A percentile compares a stretch with the other conserved stretches of the same genome.
Conservation (phyloP, 2,888 invertebrate genomes). For the Aphodius granarius region DNA sequence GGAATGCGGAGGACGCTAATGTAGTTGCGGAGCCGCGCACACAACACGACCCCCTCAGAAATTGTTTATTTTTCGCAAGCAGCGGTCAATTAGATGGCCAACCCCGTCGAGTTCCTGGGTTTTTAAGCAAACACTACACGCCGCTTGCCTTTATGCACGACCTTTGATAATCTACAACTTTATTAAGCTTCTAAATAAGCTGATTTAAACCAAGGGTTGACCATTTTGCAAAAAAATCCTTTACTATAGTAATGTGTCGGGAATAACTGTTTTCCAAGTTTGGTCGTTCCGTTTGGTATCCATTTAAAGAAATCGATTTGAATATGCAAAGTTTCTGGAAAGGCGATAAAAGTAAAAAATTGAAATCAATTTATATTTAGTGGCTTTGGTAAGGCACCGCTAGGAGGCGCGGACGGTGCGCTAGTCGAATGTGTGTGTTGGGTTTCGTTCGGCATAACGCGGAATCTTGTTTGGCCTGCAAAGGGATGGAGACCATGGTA, state of each 20-base stretch:
- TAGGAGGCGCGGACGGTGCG: not conserved
- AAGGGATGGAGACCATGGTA: slow-evolving; percentile 14
- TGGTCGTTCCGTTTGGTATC: not conserved
- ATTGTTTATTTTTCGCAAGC: slow-evolving; percentile 36
- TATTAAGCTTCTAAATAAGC: not conserved
- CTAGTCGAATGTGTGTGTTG: not conserved
- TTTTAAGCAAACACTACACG: slow-evolving; percentile 9
- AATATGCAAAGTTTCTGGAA: slow-evolving; percentile 23
- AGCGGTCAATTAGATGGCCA: slow-evolving; percentile 35
- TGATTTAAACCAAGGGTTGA: not conserved
- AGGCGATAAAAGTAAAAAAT: slow-evolving; percentile 27
- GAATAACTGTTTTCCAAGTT: no score
- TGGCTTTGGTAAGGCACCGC: slow-evolving; percentile 23
- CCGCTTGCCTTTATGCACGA: not conserved
- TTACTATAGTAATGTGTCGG: no score
- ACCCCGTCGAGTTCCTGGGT: slow-evolving; percentile 22
- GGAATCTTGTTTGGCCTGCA: slow-evolving; percentile 28
- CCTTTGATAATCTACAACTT: not conserved
- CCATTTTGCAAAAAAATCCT: no score
- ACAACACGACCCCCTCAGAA: slow-evolving; percentile 25
- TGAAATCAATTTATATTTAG: slow-evolving; percentile 31
- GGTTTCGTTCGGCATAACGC: not conserved
- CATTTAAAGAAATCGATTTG: slow-evolving; percentile 19
- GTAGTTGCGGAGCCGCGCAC: not conserved
- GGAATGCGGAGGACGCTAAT: not conserved